phyloP scores from a whole-genome alignment of 2,888 invertebrate genomes.

The Epinotia brunnichana region DNA sequence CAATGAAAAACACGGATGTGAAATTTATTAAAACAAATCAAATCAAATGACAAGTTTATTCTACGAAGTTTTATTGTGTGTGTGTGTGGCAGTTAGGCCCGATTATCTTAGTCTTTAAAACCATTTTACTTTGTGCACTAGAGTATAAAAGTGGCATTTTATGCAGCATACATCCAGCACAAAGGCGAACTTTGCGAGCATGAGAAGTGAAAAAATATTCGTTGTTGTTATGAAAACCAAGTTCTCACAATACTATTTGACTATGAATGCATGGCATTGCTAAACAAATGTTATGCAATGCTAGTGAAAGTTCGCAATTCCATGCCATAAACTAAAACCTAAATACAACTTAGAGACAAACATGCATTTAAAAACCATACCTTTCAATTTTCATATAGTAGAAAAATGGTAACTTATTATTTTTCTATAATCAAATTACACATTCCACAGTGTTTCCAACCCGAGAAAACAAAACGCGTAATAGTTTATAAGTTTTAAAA shows the following conservation, averaged over 20 bases:
- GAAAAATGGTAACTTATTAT: not conserved
- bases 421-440: not conserved
- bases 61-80: no score
- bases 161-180: no score
- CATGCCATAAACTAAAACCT: not conserved
- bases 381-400: not conserved
- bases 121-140: no score
- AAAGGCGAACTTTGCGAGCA: no score
- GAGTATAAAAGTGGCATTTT: no score
- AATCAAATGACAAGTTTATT: no score
- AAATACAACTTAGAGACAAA: not conserved
- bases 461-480: not conserved
- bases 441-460: not conserved
- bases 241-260: not conserved
- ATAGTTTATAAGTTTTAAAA: constrained; percentile 25
- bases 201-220: not conserved
- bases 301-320: constrained; percentile 29
- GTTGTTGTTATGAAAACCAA: not conserved
- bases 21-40: no score
- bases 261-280: not conserved
- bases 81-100: no score
- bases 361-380: not conserved
- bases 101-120: no score
- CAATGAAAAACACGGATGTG: no score
- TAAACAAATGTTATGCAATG: constrained; percentile 25